Evolutionary conservation across 2,888 invertebrate genomes (phyloP).

Genomic region (Pinctada fucata): DNA sequence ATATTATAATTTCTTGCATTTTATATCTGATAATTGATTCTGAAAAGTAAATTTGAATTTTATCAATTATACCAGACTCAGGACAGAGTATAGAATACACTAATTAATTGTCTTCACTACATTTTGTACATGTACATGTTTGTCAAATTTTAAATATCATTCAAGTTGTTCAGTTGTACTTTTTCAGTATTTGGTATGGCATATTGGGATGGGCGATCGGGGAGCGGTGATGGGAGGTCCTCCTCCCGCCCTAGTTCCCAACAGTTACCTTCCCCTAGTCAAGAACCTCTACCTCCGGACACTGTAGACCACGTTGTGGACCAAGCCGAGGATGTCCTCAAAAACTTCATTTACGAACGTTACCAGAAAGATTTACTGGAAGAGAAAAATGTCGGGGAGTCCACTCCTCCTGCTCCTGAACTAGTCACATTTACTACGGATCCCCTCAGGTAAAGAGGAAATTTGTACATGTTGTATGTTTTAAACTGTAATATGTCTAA

Average conservation of each 20-base stretch:
- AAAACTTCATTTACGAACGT: conserved; percentile 70
- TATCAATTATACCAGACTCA: no score
- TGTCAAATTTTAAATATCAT: no score
- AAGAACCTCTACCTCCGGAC: conserved; percentile 60
- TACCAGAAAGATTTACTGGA: conserved; percentile 61
- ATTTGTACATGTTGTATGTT: background rate
- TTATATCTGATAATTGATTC: no score
- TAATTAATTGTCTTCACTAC: no score
- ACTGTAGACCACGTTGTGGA: conserved; percentile 71
- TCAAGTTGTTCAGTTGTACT: no score
- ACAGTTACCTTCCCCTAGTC: conserved; percentile 32
- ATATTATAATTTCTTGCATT: no score
- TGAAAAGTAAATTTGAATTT: no score
- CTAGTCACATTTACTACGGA: conserved; percentile 64
- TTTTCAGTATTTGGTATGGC: conserved; percentile 14
- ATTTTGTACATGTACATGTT: no score
- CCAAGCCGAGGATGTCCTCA: conserved; percentile 72
- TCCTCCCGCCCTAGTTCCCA: conserved; percentile 2
- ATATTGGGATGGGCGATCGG: conserved; percentile 34
- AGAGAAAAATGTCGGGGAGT: conserved; percentile 32
- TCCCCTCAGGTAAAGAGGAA: conserved; percentile 63
- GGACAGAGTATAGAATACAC: no score
- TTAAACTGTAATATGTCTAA: no score
- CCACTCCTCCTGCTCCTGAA: conserved; percentile 64
- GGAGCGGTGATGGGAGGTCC: conserved; percentile 7